Base-by-base conservation (phyloP, 92 coral and sea anemone species). In the Diadumene lineata region DNA sequence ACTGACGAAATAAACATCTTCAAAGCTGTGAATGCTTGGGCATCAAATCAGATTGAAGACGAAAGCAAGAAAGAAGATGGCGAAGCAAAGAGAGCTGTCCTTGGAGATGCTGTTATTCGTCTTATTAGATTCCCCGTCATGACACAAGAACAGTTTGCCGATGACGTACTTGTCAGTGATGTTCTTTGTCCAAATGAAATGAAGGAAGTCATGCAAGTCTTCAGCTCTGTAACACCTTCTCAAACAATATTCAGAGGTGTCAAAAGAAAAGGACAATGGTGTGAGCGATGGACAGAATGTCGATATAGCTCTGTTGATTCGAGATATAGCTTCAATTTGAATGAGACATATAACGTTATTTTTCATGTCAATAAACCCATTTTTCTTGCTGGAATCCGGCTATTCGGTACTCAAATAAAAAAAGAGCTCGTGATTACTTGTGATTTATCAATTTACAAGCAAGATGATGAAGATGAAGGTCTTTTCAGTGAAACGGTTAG, bases 1-100 rank as follows among this genome's bases (percentile, higher is more conserved):
- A 77, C 60, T 2, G 56, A 46, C 9, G 82, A 77, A 43, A 30
- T 77, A 1, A 62, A 77, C 8, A 38, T 77, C 11, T 77, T 77
- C 33, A 28, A 68, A 8, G 82, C 75, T 30, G 82, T 53, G 13
- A 34, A 77, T 67, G 31, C 56, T 11, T 77, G 82, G 82, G 75
- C 75, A 27, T 70, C 60, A 2, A 55, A 66, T 34, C 23, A 55
- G 13, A 53, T 66, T 13, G 11, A 63, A 25, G 50, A 67, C 22
- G 44, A 56, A 32, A 50, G 31, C 9, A 66, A 8, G 17, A 38
- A 73, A 24, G 2, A 1, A 1, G 30, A 56, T 13, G 67, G 26
- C n/a, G 55, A 23, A n/a, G 60, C 23, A 21, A 67, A 67, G 30
- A 51, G 82, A 43, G 51, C 24, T 16, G 57, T 66, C 25, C 60